A percentile compares a stretch with the other conserved stretches of the same genome.
Evolutionary conservation across 2,888 invertebrate genomes (phyloP).

Genomic region (Oithona nana): DNA sequence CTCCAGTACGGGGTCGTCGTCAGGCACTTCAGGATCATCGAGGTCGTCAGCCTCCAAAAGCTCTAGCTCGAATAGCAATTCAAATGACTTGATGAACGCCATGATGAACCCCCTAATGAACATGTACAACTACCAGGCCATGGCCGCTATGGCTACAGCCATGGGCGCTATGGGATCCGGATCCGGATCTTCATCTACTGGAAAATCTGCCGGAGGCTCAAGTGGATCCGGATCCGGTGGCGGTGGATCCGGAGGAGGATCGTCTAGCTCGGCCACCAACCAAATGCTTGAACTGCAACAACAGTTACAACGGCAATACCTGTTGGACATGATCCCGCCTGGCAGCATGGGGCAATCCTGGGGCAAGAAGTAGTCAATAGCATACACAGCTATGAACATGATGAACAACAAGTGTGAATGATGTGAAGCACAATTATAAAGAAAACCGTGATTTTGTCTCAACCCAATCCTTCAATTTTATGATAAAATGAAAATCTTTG

Average conservation of each 20-base stretch:
- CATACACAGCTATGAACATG: too few relatives aligned
- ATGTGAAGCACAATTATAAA: too few relatives aligned
- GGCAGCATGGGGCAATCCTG: slow-evolving; percentile 21
- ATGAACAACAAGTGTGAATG: too few relatives aligned
- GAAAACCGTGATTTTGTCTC: too few relatives aligned
- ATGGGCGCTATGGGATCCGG: slow-evolving; percentile 21
- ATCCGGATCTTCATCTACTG: slow-evolving; percentile 24
- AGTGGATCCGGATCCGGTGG: background rate
- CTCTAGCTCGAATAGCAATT: background rate
- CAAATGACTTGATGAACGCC: slow-evolving; percentile 15
- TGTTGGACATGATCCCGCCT: slow-evolving; percentile 79
- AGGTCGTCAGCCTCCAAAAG: slow-evolving; percentile 24
- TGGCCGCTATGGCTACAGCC: slow-evolving; percentile 38
- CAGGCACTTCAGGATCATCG: slow-evolving; percentile 43
- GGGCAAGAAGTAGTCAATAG: slow-evolving; percentile 10
- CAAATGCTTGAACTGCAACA: slow-evolving; percentile 57
- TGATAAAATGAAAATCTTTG: too few relatives aligned
- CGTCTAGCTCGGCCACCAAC: slow-evolving; percentile 28
- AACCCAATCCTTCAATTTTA: too few relatives aligned
- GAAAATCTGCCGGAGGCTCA: slow-evolving; percentile 23
- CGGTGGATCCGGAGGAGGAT: background rate
- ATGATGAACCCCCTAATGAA: slow-evolving; percentile 41
- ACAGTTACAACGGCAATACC: slow-evolving; percentile 64
- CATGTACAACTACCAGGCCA: slow-evolving; percentile 56
- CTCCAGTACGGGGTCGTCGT: slow-evolving; percentile 39